Base-by-base conservation (phyloP, 1,140 invertebrate genomes). In the Trissolcus basalis region DNA sequence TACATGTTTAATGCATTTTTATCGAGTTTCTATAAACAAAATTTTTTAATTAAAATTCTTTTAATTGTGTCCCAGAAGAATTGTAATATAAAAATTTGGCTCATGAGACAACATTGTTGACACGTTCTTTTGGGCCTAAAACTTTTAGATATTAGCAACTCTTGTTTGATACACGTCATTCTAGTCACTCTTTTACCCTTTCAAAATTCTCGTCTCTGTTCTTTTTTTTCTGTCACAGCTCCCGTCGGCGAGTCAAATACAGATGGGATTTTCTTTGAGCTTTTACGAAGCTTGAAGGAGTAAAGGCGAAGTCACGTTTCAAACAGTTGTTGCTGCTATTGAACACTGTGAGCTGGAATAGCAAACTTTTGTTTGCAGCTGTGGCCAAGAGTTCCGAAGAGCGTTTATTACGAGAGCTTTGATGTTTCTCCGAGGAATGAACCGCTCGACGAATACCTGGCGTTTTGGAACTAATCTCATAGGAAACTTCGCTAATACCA, bases 11-110 rank as follows among this genome's bases (percentile, higher is more conserved):
- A n/a, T n/a, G n/a, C n/a, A n/a, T n/a, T n/a, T n/a, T 6, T 27
- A 27, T 27, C 19, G 6, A 27, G 1, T 27, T 27, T 27, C 19
- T 27, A 6, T 27, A 6, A n/a, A 27, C 19, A 6, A 27, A 27
- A 43, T 35, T 36, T 36, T 13, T 32, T 9, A 9, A 12, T 32
- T 36, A 10, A 33, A 32, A 15, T 65, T 65, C 32, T n/a, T 51
- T 12, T 16, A 44, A 15, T 15, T 51, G 44, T 14, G 15, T n/a
- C 49, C 55, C 50, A 44, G 83, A 64, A 80, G 82, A 81, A 79
- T 73, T 83, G 80, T 69, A 80, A 86, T 85, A 83, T 83, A 83
- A 79, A 87, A 87, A 83, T 84, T 86, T 86, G 82, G 80, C 80
- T 80, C 81, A 83, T 80, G 79, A 70, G 39, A 44, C n/a, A n/a